Evolutionary conservation across 1,140 invertebrate species (phyloP), one percentile per base, ranked within the genome.

Genomic region (Varroa destructor): DNA sequence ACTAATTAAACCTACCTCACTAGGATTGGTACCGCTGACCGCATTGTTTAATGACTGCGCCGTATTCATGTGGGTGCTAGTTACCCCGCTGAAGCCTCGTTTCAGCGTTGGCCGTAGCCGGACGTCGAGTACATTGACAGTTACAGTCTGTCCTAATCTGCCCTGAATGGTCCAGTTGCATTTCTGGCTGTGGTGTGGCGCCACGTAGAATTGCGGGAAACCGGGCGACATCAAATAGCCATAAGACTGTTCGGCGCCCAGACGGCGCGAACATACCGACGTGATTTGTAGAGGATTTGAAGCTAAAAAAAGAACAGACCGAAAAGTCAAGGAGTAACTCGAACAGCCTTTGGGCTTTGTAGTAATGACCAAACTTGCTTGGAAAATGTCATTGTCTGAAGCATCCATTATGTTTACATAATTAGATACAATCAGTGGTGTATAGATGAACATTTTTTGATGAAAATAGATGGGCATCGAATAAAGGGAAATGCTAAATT

Each of bases 221-320:
- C 61, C 61, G 2, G 61, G 61, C 61, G 61, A 67, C 61, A 67
- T 67, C 61, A 67, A 37, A 40, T 67, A 67, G 61, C 61, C 61
- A 37, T 67, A 67, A 8, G 40, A 43, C 61, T 67, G 61, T 67
- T 67, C 61, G 37, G 37, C 61, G 40, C 61, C 61, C 40, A 67
- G 61, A 10, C 61, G 61, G 14, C 37, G 14, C 12, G 61, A 67
- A 46, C 61, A 67, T 46, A 67, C 61, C 37, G 61, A 67, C 12
- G 61, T 67, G 37, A 67, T 46, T 67, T 67, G 61, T 5, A 67
- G 61, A 36, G 40, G 40, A 46, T 67, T 67, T 46, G 36, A 67
- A 40, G 12, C 61, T 67, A 37, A 4, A 25, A n/a, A 40, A 2
- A 46, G 40, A 42, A 67, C 8, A 40, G 61, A 67, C 12, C 40